Evolutionary conservation across 1,140 invertebrate species (phyloP).

Genomic region (Diuraphis noxia): DNA sequence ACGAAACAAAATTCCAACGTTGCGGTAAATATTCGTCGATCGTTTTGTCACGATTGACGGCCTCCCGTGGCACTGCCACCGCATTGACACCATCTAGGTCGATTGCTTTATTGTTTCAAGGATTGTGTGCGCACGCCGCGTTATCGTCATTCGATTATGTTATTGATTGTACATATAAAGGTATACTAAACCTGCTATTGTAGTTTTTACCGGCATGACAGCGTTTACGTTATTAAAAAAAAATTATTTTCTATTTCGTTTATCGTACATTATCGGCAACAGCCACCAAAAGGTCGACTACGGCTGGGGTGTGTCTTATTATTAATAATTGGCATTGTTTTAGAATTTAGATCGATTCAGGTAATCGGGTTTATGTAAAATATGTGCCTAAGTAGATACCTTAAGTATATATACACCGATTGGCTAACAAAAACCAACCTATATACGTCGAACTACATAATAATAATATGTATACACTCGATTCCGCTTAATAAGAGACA

Average conservation of each 20-base stretch:
- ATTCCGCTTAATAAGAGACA: too few species aligned
- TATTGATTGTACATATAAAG: not conserved
- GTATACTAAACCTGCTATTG: too few species aligned
- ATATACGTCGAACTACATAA: not conserved
- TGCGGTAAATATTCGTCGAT: not conserved
- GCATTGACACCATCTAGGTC: not conserved
- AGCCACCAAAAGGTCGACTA: too few species aligned
- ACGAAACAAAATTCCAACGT: not conserved
- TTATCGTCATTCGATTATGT: not conserved
- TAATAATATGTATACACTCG: too few species aligned
- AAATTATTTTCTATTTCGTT: not conserved
- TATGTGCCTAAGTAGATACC: not conserved
- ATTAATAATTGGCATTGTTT: not conserved
- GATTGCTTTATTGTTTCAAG: not conserved
- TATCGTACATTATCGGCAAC: not conserved
- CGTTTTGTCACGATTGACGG: not conserved
- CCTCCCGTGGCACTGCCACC: not conserved
- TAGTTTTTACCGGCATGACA: too few species aligned
- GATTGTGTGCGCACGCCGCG: not conserved
- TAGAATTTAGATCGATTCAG: not conserved
- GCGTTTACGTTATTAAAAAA: not conserved
- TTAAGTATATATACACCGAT: not conserved
- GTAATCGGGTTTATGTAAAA: not conserved
- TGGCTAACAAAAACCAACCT: not conserved
- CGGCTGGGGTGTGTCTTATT: not conserved